Conservation (phyloP, 2,888 invertebrate genomes). For the Melolontha melolontha region DNA sequence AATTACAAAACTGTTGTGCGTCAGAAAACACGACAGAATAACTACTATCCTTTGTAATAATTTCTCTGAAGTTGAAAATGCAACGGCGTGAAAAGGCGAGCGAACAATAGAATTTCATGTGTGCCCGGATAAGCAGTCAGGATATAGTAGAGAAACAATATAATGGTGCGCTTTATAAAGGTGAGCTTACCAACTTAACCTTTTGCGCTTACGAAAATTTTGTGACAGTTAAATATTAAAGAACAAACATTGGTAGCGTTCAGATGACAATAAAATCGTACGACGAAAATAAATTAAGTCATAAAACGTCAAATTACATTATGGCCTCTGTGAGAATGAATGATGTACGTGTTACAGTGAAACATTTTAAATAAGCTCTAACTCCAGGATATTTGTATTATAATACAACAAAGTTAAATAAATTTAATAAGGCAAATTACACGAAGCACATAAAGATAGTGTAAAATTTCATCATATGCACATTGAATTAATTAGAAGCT, state of each 20-base stretch:
- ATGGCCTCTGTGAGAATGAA: no score
- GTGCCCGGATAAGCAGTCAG: constrained; percentile 52
- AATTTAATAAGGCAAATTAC: no score
- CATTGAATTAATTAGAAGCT: no score
- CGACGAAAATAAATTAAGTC: constrained; percentile 22
- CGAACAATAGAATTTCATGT: constrained; percentile 60
- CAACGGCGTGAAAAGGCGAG: constrained; percentile 59
- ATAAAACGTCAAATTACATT: constrained; percentile 8
- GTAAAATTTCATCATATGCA: no score
- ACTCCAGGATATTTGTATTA: no score
- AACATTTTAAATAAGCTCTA: no score
- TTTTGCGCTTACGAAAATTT: constrained; percentile 9
- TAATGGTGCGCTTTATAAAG: constrained; percentile 25
- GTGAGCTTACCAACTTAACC: constrained; percentile 36
- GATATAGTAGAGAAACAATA: constrained; percentile 23
- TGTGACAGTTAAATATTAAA: constrained; percentile 35
- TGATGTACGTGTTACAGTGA: no score
- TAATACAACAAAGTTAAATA: no score
- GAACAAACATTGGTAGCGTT: constrained; percentile 17
- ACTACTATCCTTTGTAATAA: constrained; percentile 58
- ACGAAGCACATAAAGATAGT: no score
- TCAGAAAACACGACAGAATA: constrained; percentile 59
- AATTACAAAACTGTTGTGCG: constrained; percentile 55
- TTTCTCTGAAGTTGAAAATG: constrained; percentile 58
- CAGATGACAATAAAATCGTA: constrained; percentile 18